Percentiles rank a stretch among this genome's conserved stretches.
Conservation (phyloP, 2,113 vertebrate genomes). For the Cyanoderma ruficeps region DNA sequence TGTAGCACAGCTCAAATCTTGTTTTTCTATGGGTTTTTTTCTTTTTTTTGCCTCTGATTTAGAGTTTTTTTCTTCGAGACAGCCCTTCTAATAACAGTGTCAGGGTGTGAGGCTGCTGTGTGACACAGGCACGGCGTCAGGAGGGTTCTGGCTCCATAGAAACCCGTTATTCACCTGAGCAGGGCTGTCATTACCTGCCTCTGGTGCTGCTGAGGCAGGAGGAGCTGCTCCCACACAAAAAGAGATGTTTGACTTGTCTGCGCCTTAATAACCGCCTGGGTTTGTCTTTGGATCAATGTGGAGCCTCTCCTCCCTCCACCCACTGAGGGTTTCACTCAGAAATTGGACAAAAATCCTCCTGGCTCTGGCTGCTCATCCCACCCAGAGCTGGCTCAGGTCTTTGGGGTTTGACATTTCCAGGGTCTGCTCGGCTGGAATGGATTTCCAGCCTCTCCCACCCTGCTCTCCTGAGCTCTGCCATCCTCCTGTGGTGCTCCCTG, state of each 20-base stretch:
- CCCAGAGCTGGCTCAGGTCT: background rate
- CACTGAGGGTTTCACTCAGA: background rate
- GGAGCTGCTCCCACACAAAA: background rate
- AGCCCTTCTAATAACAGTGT: background rate
- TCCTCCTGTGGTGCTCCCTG: rapidly evolving
- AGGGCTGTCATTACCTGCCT: background rate
- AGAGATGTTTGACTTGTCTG: background rate
- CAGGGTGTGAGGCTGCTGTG: background rate
- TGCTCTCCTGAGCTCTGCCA: background rate
- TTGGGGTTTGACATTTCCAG: background rate
- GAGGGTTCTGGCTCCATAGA: background rate
- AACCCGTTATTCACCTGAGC: background rate
- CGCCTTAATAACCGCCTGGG: background rate
- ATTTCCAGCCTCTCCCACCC: background rate
- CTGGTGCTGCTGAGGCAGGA: background rate
- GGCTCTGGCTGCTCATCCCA: background rate
- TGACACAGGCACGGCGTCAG: background rate
- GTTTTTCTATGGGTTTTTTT: background rate
- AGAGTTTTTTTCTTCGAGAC: background rate
- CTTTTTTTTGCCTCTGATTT: background rate
- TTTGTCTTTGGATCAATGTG: background rate
- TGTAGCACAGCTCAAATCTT: background rate
- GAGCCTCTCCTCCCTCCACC: background rate
- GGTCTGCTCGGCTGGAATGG: rapidly evolving
- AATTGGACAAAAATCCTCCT: background rate